These are phyloP conservation scores for Melanotaenia duboulayi DNA, from an alignment of 2,113 vertebrate species.

Conservation along the genomic window DNA sequence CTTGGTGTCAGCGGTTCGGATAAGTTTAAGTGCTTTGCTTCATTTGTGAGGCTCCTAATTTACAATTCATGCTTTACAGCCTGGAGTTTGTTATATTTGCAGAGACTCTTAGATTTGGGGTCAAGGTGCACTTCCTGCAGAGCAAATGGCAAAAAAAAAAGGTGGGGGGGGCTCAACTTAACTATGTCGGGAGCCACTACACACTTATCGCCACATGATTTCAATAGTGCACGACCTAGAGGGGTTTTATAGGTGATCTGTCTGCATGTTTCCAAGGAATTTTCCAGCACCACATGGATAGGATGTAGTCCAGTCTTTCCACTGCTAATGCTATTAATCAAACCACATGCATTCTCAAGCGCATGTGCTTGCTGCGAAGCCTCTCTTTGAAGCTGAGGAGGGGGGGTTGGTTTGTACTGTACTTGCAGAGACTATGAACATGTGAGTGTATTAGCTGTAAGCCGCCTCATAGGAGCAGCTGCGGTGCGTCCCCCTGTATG, in stretches of 20 bases:
- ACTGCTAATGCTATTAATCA: conserved; percentile 73
- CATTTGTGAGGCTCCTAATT: conserved; percentile 1
- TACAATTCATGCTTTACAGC: neutral
- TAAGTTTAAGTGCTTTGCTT: conserved; percentile 7
- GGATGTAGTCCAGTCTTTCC: conserved; percentile 56
- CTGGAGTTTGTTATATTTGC: conserved; percentile 11
- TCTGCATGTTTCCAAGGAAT: conserved; percentile 65
- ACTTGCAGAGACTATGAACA: conserved; percentile 26
- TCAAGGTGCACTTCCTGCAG: conserved; percentile 72
- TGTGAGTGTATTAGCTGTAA: conserved; percentile 50
- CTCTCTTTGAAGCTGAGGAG: conserved; percentile 53
- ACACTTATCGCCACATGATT: conserved; percentile 60
- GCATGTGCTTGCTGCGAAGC: conserved; percentile 36
- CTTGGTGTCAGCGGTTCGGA: neutral
- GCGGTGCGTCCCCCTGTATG: conserved; percentile 35
- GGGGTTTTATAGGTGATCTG: conserved; percentile 37
- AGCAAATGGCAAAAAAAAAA: conserved; percentile 19
- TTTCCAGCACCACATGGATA: conserved; percentile 62
- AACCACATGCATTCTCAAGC: conserved; percentile 53
- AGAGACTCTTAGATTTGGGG: conserved; percentile 53
- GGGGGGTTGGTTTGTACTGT: neutral
- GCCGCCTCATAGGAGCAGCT: conserved; percentile 61
- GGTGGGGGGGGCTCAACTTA: neutral
- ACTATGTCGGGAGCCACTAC: conserved; percentile 55
- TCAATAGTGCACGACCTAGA: conserved; percentile 25